These are phyloP conservation scores for Apotomis turbidana DNA, from an alignment of 2,888 invertebrate genomes.

Conservation along the genomic window DNA sequence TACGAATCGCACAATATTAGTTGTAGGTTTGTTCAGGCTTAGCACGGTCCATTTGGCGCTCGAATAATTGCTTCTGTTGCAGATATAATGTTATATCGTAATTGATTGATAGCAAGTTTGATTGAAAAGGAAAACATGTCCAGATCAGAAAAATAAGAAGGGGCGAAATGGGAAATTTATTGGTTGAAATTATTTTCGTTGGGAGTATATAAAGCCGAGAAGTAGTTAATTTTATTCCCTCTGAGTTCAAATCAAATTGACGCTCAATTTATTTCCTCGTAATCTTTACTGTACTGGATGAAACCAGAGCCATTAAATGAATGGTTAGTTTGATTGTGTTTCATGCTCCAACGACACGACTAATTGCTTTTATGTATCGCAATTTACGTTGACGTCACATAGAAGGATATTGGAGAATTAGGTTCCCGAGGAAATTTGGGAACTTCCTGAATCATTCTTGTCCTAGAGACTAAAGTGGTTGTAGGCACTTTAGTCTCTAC, in stretches of 20 bases:
- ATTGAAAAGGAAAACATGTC: constrained; percentile 16
- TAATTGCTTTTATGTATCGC: constrained; percentile 41
- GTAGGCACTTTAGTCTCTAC: no score
- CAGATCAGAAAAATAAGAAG: background rate
- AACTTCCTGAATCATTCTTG: background rate
- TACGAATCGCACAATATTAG: constrained; percentile 59
- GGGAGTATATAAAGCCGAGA: no score
- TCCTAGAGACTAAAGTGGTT: no score
- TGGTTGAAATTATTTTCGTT: background rate
- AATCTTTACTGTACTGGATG: constrained; percentile 1
- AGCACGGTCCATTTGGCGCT: constrained; percentile 62
- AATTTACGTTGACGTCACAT: background rate
- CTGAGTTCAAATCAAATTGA: background rate
- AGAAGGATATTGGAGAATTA: background rate
- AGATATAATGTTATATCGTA: constrained; percentile 59
- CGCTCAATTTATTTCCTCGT: constrained; percentile 15
- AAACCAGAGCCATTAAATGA: constrained; percentile 20
- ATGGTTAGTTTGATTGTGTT: constrained; percentile 22
- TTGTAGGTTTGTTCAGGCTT: constrained; percentile 52
- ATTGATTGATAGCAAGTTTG: constrained; percentile 30
- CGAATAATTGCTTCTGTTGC: constrained; percentile 54
- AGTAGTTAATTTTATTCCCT: background rate
- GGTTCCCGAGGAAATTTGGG: background rate
- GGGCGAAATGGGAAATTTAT: background rate
- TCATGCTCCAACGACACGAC: constrained; percentile 27